phyloP scores from a whole-genome alignment of 2,888 invertebrate genomes.

The Harpalus rufipes region DNA sequence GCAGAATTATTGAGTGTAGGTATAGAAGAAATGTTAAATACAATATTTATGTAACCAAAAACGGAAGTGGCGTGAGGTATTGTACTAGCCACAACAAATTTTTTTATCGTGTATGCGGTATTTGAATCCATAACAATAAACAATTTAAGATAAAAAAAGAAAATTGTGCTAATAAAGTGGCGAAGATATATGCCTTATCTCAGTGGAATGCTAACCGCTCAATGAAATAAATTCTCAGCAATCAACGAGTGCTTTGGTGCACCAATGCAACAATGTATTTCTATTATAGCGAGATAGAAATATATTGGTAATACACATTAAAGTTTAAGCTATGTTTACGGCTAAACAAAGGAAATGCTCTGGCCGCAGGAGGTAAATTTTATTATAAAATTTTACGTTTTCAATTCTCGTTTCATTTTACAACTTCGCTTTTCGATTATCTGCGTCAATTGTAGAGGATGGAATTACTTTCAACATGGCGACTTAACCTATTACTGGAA shows the following conservation, averaged over 20 bases:
- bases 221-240: not conserved
- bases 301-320: conserved; percentile 32
- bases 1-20: too few species aligned
- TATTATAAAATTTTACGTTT: conserved; percentile 7
- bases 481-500: too few species aligned
- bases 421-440: not conserved
- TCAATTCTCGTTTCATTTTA: not conserved
- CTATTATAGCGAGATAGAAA: conserved; percentile 30
- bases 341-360: not conserved
- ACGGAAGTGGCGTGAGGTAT: too few species aligned
- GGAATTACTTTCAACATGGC: not conserved
- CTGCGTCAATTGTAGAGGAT: not conserved
- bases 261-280: conserved; percentile 30
- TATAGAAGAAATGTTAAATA: too few species aligned
- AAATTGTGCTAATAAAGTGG: not conserved
- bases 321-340: conserved; percentile 10
- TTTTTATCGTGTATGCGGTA: not conserved
- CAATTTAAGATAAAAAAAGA: not conserved
- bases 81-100: not conserved
- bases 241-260: conserved; percentile 3
- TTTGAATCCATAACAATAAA: not conserved
- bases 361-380: not conserved
- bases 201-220: not conserved
- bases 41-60: too few species aligned
- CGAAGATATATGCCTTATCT: not conserved